A percentile compares a stretch with the other conserved stretches of the same genome.
Conservation (phyloP, 2,113 vertebrate genomes). For the Castor canadensis region DNA sequence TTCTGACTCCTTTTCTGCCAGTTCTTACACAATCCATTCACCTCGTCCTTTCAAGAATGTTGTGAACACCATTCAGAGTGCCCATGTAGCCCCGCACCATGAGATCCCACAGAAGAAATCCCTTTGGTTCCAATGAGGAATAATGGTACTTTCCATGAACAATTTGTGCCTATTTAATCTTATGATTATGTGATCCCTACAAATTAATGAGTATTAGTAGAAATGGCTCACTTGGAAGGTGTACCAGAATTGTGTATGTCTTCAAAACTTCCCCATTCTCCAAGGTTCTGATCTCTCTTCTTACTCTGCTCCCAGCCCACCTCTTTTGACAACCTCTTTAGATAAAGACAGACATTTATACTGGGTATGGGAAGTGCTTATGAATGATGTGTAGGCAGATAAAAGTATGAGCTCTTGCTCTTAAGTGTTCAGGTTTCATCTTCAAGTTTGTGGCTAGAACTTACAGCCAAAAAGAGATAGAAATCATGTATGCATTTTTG, state of each 20-base stretch:
- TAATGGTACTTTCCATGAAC: not conserved
- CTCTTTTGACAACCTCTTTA: not conserved
- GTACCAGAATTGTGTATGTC: not conserved
- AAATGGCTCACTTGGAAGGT: not conserved
- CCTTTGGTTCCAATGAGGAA: not conserved
- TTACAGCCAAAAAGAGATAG: conserved; percentile 25
- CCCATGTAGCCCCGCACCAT: not conserved
- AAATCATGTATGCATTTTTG: not conserved
- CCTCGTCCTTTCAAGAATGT: not conserved
- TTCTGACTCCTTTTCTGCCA: not conserved
- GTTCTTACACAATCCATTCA: not conserved
- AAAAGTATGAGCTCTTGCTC: not conserved
- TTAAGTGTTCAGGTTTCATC: not conserved
- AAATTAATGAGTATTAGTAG: not conserved
- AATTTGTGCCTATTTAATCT: conserved; percentile 5
- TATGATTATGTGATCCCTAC: not conserved
- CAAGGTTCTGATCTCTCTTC: not conserved
- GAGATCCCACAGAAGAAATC: not conserved
- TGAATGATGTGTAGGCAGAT: not conserved
- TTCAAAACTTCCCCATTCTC: not conserved
- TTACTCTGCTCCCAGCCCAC: not conserved
- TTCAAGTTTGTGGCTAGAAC: not conserved
- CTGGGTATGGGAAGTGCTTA: not conserved
- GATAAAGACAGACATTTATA: not conserved
- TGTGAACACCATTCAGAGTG: not conserved